These are phyloP conservation scores for Calephelis nemesis DNA, from an alignment of 1,140 invertebrate genomes.

Conservation along the genomic window DNA sequence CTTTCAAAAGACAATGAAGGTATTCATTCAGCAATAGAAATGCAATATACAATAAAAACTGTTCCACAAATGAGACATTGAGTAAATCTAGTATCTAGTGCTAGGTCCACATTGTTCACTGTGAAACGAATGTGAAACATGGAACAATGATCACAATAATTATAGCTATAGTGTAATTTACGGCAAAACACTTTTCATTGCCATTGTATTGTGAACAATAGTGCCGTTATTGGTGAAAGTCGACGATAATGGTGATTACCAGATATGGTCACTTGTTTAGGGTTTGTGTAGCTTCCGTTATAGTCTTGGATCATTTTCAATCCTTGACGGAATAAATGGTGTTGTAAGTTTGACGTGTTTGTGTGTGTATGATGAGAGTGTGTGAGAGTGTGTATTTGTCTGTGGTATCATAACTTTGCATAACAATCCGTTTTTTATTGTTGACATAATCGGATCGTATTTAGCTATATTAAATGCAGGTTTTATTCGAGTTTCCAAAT, in stretches of 20 bases:
- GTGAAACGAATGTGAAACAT: slow-evolving; percentile 12
- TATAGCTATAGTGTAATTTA: slow-evolving; percentile 1
- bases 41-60: background rate
- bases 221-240: slow-evolving; percentile 4
- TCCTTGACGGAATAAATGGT: too few relatives aligned
- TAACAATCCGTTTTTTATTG: too few relatives aligned
- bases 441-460: too few relatives aligned
- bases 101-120: slow-evolving; percentile 1
- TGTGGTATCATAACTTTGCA: too few relatives aligned
- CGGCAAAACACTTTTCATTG: slow-evolving; percentile 13
- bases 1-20: background rate
- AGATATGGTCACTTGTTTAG: too few relatives aligned
- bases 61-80: background rate
- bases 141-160: slow-evolving; percentile 10
- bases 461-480: too few relatives aligned
- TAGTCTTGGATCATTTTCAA: too few relatives aligned
- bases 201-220: slow-evolving; percentile 22
- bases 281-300: too few relatives aligned
- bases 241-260: background rate
- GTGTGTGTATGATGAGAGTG: too few relatives aligned
- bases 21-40: background rate
- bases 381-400: too few relatives aligned
- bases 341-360: too few relatives aligned
- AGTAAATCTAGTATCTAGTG: slow-evolving; percentile 15
- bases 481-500: too few relatives aligned